Percentiles rank a stretch among this genome's conserved stretches.
phyloP scores from a whole-genome alignment of 2,113 vertebrate species.

The Callaeas wilsoni region DNA sequence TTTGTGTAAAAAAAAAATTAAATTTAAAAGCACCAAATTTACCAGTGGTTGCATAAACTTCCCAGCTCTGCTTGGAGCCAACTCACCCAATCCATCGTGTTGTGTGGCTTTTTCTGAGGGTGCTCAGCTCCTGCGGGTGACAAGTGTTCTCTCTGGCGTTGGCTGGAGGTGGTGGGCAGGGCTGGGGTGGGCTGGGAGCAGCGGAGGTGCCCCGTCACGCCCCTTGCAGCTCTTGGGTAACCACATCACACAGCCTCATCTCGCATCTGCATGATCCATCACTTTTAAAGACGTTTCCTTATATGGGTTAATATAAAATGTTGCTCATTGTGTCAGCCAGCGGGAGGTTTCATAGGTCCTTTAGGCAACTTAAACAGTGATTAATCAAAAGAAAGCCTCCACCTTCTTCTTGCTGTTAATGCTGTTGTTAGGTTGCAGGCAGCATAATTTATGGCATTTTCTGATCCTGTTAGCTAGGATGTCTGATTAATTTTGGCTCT shows the following conservation, averaged over 20 bases:
- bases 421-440: constrained; percentile 55
- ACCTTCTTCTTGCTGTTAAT: constrained; percentile 60
- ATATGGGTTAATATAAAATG: constrained; percentile 60
- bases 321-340: constrained; percentile 60
- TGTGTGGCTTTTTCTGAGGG: neutral
- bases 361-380: constrained; percentile 68
- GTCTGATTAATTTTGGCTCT: constrained; percentile 71
- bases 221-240: neutral
- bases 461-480: constrained; percentile 64
- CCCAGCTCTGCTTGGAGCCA: neutral
- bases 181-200: neutral
- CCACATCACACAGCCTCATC: neutral
- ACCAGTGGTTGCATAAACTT: neutral
- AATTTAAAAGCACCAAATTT: fast-evolving
- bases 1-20: neutral
- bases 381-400: constrained; percentile 64
- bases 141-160: neutral
- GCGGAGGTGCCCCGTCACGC: fast-evolving
- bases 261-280: constrained; percentile 42
- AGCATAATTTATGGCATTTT: constrained; percentile 62
- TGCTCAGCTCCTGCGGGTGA: neutral
- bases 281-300: constrained; percentile 47
- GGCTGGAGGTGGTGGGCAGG: neutral
- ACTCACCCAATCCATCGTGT: neutral
- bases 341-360: constrained; percentile 66